Conservation (phyloP, 1,140 invertebrate species). For the Thaumetopoea pityocampa region DNA sequence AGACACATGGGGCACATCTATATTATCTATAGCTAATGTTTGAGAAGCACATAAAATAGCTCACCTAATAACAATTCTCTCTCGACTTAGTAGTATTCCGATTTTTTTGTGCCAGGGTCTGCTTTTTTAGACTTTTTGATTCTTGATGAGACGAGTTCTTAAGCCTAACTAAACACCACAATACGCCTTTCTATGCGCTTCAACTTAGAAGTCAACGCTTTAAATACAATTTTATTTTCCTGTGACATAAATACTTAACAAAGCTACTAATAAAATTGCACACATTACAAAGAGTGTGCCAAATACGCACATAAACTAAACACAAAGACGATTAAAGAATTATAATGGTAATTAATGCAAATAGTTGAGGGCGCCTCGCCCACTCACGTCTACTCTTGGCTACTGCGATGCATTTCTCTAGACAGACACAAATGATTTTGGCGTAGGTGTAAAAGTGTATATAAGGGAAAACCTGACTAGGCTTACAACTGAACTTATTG, state of each 20-base stretch:
- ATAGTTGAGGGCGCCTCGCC: conserved; percentile 25
- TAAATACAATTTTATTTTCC: no score
- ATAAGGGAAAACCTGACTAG: conserved; percentile 12
- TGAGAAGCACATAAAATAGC: no score
- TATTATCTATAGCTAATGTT: no score
- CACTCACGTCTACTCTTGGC: conserved; percentile 10
- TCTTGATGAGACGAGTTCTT: no score
- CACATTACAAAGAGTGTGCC: neutral
- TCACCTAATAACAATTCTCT: no score
- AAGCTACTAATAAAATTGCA: conserved; percentile 1
- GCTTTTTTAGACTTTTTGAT: no score
- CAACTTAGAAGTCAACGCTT: no score
- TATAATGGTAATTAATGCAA: conserved; percentile 24
- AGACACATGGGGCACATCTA: no score
- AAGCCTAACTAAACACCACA: neutral
- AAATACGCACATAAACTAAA: conserved; percentile 6
- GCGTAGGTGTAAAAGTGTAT: conserved; percentile 9
- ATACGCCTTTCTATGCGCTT: no score
- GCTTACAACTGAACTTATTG: conserved; percentile 3
- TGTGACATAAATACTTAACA: conserved; percentile 2
- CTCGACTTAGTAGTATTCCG: no score
- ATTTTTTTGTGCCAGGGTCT: no score
- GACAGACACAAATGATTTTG: conserved; percentile 11
- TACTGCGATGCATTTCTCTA: conserved; percentile 16
- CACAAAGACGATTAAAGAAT: conserved; percentile 9